phyloP scores from a whole-genome alignment of 2,113 vertebrate genomes.

The Phyllostomus discolor region DNA sequence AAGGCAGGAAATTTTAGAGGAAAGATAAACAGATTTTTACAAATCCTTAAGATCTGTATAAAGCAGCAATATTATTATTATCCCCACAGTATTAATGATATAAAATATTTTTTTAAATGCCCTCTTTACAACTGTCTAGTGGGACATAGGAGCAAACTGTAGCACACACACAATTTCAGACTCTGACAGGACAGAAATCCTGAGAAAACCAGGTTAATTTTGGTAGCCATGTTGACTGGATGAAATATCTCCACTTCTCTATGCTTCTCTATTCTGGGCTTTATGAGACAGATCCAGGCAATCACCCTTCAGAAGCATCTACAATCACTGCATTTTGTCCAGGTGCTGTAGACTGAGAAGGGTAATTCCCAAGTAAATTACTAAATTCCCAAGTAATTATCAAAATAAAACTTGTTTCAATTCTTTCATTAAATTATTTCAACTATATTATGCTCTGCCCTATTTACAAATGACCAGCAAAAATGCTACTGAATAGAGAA shows the following conservation, averaged over 20 bases:
- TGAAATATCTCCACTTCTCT: neutral
- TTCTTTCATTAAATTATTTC: neutral
- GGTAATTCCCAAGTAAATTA: neutral
- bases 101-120: conserved; percentile 33
- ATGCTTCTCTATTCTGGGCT: neutral
- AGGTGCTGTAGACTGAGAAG: neutral
- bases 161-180: neutral
- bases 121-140: conserved; percentile 18
- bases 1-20: neutral
- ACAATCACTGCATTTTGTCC: neutral
- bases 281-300: neutral
- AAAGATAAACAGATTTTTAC: neutral
- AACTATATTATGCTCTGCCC: neutral
- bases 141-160: neutral
- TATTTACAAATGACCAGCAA: neutral
- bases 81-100: neutral
- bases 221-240: neutral
- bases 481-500: neutral
- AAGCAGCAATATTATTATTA: neutral
- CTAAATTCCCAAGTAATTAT: neutral
- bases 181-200: neutral
- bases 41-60: neutral
- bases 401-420: neutral
- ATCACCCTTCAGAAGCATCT: neutral
- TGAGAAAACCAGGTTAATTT: conserved; percentile 23